Evolutionary conservation across 2,113 vertebrate species (phyloP), one percentile per base, ranked within the genome.

Genomic region (Felis catus): DNA sequence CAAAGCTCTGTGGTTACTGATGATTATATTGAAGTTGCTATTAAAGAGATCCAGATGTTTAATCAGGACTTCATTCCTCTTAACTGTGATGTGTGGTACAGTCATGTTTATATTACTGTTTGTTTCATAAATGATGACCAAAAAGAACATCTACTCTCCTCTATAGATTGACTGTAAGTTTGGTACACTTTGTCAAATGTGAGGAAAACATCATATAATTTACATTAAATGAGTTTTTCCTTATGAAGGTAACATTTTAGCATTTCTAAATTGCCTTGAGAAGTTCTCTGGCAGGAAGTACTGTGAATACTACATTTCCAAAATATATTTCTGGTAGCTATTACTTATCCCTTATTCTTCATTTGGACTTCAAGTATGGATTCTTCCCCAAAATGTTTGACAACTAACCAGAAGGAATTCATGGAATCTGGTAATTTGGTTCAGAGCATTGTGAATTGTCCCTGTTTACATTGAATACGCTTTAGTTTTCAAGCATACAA

Each of bases 81-180:
- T 86, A 80, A 91, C 51, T 45, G 23, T 95, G 51, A 23, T 80
- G 45, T 78, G 36, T 81, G 55, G 10, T 70, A 96, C 41, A 91
- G 61, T 95, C 25, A 92, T 15, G 48, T 61, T 90, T 79, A 58
- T 55, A 23, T 93, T 91, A 95, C 93, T 94, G 76, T 82, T 86
- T 82, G 84, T 95, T 95, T 96, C 41, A 80, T 85, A 97, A 94
- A 91, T 96, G 73, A 95, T 89, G 33, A 76, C 91, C 66, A 86
- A 91, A 86, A 93, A 65, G 61, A 87, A 95, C 92, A 97, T 92
- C 71, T 71, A 19, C 25, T 94, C 0, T 89, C 36, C 79, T 36
- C 31, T 81, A 10, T 33, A 80, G 74, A 84, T 70, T 23, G 1
- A 65, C 19, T 95, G 80, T 81, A 88, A 89, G n/a, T 27, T 15